Conservation (phyloP, 1,140 invertebrate genomes). For the Chironomus striatipennis region DNA sequence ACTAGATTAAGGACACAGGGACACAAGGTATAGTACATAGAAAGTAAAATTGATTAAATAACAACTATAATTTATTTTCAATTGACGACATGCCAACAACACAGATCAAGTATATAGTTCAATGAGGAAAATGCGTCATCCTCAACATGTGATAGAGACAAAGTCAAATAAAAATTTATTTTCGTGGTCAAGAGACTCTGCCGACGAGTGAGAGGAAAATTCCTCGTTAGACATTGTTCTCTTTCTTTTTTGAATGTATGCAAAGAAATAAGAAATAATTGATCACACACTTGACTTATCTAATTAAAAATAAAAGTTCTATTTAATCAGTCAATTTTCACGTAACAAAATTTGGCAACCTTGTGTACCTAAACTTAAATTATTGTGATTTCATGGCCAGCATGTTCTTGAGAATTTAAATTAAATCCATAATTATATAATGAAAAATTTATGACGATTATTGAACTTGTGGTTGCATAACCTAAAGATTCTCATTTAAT, state of each 20-base stretch:
- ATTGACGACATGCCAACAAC: neutral
- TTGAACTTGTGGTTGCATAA: neutral
- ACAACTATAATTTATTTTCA: neutral
- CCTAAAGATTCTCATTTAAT: neutral
- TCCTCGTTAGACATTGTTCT: neutral
- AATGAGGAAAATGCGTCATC: neutral
- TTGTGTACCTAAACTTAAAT: neutral
- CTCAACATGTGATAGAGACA: neutral
- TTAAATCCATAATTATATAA: neutral
- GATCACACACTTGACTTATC: neutral
- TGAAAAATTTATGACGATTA: neutral
- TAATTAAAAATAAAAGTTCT: constrained; percentile 6
- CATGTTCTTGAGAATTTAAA: neutral
- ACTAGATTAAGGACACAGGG: neutral
- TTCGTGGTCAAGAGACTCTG: neutral
- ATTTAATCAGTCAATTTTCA: neutral
- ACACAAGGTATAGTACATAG: too few relatives aligned
- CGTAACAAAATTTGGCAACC: neutral
- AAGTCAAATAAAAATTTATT: neutral
- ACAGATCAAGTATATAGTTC: neutral
- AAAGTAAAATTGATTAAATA: neutral
- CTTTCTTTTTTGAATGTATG: neutral
- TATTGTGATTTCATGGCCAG: neutral
- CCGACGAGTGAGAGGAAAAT: neutral
- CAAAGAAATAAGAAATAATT: neutral